A percentile compares a stretch with the other conserved stretches of the same genome.
Evolutionary conservation across 2,888 invertebrate species (phyloP).

Genomic region (Leucophenga maculata): DNA sequence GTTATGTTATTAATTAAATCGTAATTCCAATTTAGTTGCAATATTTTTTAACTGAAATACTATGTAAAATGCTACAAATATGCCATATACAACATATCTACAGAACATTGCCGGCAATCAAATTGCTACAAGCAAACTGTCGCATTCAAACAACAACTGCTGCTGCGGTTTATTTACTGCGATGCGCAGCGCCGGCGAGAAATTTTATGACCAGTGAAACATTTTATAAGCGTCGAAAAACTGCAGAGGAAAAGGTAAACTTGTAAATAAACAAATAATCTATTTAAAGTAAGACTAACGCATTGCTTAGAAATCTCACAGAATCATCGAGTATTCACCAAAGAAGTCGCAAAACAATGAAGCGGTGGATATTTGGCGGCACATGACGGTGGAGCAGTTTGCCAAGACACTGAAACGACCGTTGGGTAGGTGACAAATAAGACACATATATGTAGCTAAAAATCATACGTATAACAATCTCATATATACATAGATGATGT

Average conservation of each 20-base stretch:
- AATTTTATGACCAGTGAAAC: conserved; percentile 63
- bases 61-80: conserved; percentile 41
- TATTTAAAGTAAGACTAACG: conserved; percentile 36
- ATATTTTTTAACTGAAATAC: not conserved
- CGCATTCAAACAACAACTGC: not conserved
- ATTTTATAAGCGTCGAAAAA: conserved; percentile 76
- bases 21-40: not conserved
- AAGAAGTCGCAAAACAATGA: conserved; percentile 62
- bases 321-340: conserved; percentile 76
- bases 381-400: conserved; percentile 86
- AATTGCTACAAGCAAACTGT: not conserved
- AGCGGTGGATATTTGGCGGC: conserved; percentile 82
- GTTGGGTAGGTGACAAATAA: conserved; percentile 73
- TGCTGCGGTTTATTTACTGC: not conserved
- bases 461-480: not conserved
- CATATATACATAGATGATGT: conserved; percentile 76
- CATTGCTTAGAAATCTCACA: conserved; percentile 72
- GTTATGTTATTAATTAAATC: conserved; percentile 14
- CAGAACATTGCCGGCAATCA: conserved; percentile 14
- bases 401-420: conserved; percentile 78
- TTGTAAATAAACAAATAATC: conserved; percentile 21
- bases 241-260: conserved; percentile 78
- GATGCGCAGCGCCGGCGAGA: conserved; percentile 27
- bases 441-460: not conserved
- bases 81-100: conserved; percentile 32